Conservation (phyloP, 2,113 vertebrate genomes). For the Xyliphius kryptos region DNA sequence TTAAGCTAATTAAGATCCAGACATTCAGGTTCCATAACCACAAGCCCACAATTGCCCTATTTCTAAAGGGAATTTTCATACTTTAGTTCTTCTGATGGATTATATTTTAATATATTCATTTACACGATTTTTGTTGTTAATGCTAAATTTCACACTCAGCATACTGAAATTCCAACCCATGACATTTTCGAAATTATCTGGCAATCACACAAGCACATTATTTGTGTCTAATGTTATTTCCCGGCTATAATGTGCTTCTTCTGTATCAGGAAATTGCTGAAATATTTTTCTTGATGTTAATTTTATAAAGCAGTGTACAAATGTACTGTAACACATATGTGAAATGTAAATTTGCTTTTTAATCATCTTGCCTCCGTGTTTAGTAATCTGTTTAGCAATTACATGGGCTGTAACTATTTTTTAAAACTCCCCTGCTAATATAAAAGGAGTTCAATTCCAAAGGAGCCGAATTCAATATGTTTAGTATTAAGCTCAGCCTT, state of each 20-base stretch:
- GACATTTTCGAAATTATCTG: too few species aligned
- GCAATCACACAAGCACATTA: too few species aligned
- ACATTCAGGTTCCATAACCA: too few species aligned
- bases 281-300: not conserved
- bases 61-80: too few species aligned
- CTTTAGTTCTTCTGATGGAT: too few species aligned
- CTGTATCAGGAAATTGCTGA: not conserved
- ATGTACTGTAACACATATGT: not conserved
- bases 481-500: slow-evolving; percentile 16
- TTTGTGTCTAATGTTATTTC: too few species aligned
- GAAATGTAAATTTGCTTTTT: slow-evolving; percentile 19
- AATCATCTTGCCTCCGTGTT: slow-evolving; percentile 1
- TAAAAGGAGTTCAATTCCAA: slow-evolving; percentile 9
- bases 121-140: too few species aligned
- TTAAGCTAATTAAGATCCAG: too few species aligned
- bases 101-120: too few species aligned
- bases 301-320: not conserved
- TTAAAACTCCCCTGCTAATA: slow-evolving; percentile 4
- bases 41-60: too few species aligned
- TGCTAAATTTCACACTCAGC: too few species aligned
- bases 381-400: not conserved
- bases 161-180: too few species aligned
- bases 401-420: not conserved
- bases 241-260: not conserved
- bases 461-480: slow-evolving; percentile 13